Base-by-base conservation (phyloP, 2,888 invertebrate genomes). In the Phrixothrix hirtus region DNA sequence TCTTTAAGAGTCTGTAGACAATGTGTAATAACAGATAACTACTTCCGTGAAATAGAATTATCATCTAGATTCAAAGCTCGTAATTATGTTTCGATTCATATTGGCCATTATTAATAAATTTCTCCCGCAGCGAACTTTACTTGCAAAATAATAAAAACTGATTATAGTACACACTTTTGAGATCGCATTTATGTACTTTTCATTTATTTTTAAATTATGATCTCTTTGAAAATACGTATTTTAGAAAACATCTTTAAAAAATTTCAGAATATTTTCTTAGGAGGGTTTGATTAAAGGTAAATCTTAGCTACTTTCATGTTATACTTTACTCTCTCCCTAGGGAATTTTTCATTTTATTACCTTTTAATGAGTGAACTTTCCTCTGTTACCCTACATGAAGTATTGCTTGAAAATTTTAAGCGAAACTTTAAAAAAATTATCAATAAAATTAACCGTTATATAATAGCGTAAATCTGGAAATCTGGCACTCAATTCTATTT, bases 321-420 rank as follows among this genome's bases (percentile, higher is more conserved):
- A 39, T 57, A 44, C 54, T 54, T 54, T 54, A 45, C 42, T 50
- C 39, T 39, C 34, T 54, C 57, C 45, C 57, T 14, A 7, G 57
- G 54, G 57, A 53, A 46, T 48, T 32, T 42, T 57, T 50, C 57
- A 50, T 54, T 57, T 57, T 57, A 57, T 57, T 57, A 57, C 54
- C 57, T 57, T 57, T 57, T 57, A 57, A 57, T 57, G 57, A 57
- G 54, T 35, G 36, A 36, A 39, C 45, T 38, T 50, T 48, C 26
- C 26, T 31, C 38, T 34, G 12, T 13, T 35, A 12, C 31, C 31
- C 15, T 35, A 30, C 36, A 31, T 21, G 37, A 37, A 46, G n/a
- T n/a, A n/a, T n/a, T n/a, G n/a, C n/a, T 29, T 46, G 31, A 35
- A 30, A 14, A 26, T 26, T 37, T 16, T 11, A n/a, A n/a, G n/a